phyloP scores from a whole-genome alignment of 2,797 vertebrate genomes.

The Chelmon rostratus region DNA sequence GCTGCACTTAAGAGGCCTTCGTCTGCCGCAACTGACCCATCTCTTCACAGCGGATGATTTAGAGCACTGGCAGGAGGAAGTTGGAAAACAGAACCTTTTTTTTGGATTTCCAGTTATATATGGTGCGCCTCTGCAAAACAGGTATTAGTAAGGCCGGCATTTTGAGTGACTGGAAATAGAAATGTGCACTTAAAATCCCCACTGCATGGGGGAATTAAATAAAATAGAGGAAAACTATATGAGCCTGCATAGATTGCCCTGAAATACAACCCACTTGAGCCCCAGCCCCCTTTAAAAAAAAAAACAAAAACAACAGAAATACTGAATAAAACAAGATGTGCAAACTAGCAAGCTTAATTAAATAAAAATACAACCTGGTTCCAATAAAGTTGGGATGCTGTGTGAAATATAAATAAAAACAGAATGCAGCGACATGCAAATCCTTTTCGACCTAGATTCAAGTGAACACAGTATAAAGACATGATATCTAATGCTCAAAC shows the following conservation, averaged over 20 bases:
- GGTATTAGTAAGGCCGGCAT: conserved; percentile 10
- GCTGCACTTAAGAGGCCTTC: conserved; percentile 51
- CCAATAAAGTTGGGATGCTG: too few relatives aligned
- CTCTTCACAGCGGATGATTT: conserved; percentile 45
- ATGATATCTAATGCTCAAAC: too few relatives aligned
- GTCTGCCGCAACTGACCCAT: conserved; percentile 54
- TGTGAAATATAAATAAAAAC: too few relatives aligned
- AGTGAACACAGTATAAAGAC: too few relatives aligned
- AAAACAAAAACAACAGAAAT: neutral
- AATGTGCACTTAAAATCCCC: neutral
- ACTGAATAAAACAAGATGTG: conserved; percentile 2
- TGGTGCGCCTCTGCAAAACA: conserved; percentile 3
- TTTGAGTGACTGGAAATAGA: conserved; percentile 9
- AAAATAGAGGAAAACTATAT: neutral
- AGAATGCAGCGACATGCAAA: too few relatives aligned
- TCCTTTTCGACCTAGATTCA: too few relatives aligned
- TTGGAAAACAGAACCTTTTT: conserved; percentile 16
- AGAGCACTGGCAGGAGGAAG: conserved; percentile 31
- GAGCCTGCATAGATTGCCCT: conserved; percentile 3
- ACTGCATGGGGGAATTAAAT: neutral
- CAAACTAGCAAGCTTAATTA: neutral
- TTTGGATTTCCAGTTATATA: conserved; percentile 28
- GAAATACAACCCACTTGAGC: conserved; percentile 4
- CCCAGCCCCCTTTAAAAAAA: too few relatives aligned
- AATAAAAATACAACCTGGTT: conserved; percentile 1